Conservation (phyloP, 2,113 vertebrate species). For the Sinosuthora webbiana region DNA sequence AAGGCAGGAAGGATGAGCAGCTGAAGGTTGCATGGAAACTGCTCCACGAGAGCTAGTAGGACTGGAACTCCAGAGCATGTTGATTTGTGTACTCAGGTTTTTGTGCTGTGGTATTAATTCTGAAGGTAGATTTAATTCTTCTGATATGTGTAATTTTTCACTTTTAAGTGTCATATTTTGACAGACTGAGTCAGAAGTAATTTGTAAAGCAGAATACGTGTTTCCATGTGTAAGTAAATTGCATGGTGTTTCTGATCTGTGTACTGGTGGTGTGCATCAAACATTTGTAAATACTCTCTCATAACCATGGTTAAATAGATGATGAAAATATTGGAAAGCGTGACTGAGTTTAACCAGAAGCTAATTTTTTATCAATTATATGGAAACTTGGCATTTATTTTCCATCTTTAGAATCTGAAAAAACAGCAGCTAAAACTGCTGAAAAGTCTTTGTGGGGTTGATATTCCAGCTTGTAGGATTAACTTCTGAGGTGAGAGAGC, state of each 20-base stretch:
- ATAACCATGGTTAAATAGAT: background rate
- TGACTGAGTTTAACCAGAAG: background rate
- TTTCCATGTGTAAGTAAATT: slow-evolving; percentile 28
- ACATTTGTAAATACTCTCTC: background rate
- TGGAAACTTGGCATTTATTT: background rate
- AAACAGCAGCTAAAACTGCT: background rate
- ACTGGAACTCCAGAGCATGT: background rate
- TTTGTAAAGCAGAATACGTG: background rate
- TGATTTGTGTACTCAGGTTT: background rate
- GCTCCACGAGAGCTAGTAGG: background rate
- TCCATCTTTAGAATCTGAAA: background rate
- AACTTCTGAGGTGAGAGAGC: background rate
- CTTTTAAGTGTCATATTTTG: slow-evolving; percentile 39
- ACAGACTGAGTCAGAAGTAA: slow-evolving; percentile 35
- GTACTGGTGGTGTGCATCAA: background rate
- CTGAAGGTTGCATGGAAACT: background rate
- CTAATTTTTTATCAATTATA: background rate
- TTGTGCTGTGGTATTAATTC: background rate
- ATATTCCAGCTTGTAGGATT: background rate
- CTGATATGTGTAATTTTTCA: background rate
- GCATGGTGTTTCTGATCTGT: background rate
- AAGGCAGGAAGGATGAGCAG: background rate
- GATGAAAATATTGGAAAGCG: background rate
- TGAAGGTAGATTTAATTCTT: background rate
- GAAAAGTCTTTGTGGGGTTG: background rate